Conservation (phyloP, 2,113 vertebrate species). For the Sylvicapra grimmia region DNA sequence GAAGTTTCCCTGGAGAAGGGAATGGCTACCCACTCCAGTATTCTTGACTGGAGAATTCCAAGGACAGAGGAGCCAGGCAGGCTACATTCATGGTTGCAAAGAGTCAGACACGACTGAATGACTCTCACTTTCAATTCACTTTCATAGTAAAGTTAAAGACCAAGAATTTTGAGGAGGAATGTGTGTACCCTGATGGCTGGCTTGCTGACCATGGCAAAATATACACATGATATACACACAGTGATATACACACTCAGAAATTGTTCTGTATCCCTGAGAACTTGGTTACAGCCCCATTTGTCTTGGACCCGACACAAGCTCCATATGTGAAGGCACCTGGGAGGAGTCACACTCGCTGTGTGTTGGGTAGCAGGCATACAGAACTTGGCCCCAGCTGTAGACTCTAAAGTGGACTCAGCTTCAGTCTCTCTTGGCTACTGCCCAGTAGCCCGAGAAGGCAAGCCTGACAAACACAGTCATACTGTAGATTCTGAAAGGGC, state of each 20-base stretch:
- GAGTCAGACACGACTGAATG: not conserved
- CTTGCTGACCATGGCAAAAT: not conserved
- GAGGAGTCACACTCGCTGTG: not conserved
- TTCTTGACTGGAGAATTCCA: not conserved
- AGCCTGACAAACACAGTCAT: not conserved
- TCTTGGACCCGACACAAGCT: not conserved
- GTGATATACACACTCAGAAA: not conserved
- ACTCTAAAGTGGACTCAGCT: not conserved
- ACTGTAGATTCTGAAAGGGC: not conserved
- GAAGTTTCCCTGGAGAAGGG: not conserved
- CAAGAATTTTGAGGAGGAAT: not conserved
- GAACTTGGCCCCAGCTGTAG: no score
- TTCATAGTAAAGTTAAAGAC: not conserved
- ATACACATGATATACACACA: not conserved
- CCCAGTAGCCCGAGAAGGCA: not conserved
- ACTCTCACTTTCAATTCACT: not conserved
- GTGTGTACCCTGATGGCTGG: not conserved
- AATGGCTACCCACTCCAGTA: not conserved
- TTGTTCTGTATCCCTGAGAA: not conserved
- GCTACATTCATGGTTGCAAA: not conserved
- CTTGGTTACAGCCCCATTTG: not conserved
- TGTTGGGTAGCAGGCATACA: not conserved
- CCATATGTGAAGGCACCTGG: not conserved
- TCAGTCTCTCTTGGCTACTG: not conserved
- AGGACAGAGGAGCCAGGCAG: not conserved